A percentile compares a stretch with the other conserved stretches of the same genome.
Conservation (phyloP, 2,888 invertebrate species). For the Hypselothyrea guttata region DNA sequence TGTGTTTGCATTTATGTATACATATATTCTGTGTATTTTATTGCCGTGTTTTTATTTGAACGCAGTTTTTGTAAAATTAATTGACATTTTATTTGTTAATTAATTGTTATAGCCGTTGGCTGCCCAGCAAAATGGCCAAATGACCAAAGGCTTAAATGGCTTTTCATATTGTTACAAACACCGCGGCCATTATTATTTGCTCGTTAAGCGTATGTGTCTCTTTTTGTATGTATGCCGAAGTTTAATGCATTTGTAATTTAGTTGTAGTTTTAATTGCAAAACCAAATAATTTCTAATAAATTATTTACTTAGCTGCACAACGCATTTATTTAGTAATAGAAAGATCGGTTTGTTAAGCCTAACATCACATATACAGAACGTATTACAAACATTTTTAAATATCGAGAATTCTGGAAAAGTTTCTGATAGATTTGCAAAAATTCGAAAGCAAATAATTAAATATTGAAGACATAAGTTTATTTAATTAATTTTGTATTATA, state of each 20-base stretch:
- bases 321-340: background rate
- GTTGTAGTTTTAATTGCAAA: constrained; percentile 77
- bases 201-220: constrained; percentile 48
- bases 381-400: too few relatives aligned
- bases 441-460: too few relatives aligned
- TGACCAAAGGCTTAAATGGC: constrained; percentile 64
- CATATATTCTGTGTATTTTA: constrained; percentile 72
- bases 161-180: constrained; percentile 76
- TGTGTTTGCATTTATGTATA: too few relatives aligned
- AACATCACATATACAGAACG: too few relatives aligned
- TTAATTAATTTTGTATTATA: too few relatives aligned
- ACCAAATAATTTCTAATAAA: constrained; percentile 69
- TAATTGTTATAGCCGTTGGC: constrained; percentile 77
- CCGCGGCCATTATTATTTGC: constrained; percentile 72
- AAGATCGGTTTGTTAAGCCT: too few relatives aligned
- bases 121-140: constrained; percentile 31
- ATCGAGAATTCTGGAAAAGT: too few relatives aligned
- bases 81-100: constrained; percentile 82
- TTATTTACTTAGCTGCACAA: constrained; percentile 55
- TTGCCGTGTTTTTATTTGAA: constrained; percentile 56
- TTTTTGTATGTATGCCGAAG: constrained; percentile 38
- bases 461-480: too few relatives aligned
- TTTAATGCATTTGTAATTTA: constrained; percentile 78
- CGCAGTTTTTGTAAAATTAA: constrained; percentile 79
- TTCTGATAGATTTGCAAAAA: too few relatives aligned